Base-by-base conservation (phyloP, 2,113 vertebrate genomes). In the Hystrix cristata region DNA sequence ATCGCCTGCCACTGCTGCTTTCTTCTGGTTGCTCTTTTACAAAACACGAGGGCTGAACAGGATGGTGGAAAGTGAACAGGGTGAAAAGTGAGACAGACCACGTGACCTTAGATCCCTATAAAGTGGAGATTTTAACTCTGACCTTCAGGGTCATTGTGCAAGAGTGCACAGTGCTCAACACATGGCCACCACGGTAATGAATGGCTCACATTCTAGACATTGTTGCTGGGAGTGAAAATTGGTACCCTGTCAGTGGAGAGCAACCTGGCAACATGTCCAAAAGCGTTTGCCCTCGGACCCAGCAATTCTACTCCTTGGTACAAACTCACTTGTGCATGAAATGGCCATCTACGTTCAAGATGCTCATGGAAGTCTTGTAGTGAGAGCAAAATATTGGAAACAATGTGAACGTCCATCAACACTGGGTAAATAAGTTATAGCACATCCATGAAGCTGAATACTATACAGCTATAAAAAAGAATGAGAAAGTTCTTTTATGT, bases 401-500 rank as follows among this genome's bases (percentile, higher is more conserved):
- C 57, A 92, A 74, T 31, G 43, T 51, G 76, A 91, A 48, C 23
- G 57, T 46, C 92, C 53, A 55, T 80, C 69, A 87, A 34, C 31
- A 71, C 72, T 23, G n/a, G 34, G 38, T 87, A 91, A 96, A 91
- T 87, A 93, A 93, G 88, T 81, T 81, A 64, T 3, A 89, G 89
- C 67, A 59, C 43, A 67, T 53, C 51, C 46, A 91, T 86, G 82
- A 91, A 86, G 65, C 2, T 10, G 72, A 93, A 82, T 93, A 95
- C n/a, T 93, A 97, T 16, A 31, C 79, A 95, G 95, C 46, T 46
- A 3, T 91, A 29, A 83, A 96, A 95, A 94, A 87, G 87, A 92
- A 94, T 31, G 60, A 95, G 89, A 69, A 46, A 57, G 14, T 81
- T 74, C 76, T 80, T 94, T 91, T 83, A 91, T 51, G 79, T 69